Percentiles rank a stretch among this genome's conserved stretches.
Evolutionary conservation across 2,888 invertebrate genomes (phyloP).

Genomic region (Rhodophaea formosa): DNA sequence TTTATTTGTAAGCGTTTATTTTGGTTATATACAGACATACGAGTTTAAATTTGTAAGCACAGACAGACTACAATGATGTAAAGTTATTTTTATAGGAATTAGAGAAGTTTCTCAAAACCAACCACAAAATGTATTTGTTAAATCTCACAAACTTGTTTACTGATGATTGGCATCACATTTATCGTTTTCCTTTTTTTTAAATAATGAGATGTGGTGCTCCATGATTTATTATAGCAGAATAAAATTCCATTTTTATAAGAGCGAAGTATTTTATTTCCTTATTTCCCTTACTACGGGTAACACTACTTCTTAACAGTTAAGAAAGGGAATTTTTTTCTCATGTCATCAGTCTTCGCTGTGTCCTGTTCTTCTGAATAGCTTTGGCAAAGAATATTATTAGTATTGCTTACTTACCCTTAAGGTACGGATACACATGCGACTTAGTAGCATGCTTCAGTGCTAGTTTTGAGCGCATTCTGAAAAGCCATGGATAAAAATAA

Average conservation of each 20-base stretch:
- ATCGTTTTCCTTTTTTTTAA: not conserved
- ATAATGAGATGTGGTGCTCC: not conserved
- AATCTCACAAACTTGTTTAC: not conserved
- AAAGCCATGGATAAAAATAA: too few species aligned
- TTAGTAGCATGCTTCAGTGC: too few species aligned
- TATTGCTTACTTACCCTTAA: too few species aligned
- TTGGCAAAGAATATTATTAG: too few species aligned
- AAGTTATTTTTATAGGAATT: not conserved
- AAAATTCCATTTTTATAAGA: conserved; percentile 15
- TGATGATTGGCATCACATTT: conserved; percentile 1
- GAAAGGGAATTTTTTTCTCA: too few species aligned
- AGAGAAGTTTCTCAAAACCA: not conserved
- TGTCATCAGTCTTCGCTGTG: too few species aligned
- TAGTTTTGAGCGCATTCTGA: too few species aligned
- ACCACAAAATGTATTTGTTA: not conserved
- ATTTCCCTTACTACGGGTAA: not conserved
- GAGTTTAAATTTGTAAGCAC: not conserved
- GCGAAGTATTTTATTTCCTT: not conserved
- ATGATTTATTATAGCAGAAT: conserved; percentile 2
- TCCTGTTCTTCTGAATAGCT: too few species aligned
- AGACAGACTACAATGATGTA: not conserved
- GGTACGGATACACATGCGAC: too few species aligned
- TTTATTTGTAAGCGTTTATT: conserved; percentile 1
- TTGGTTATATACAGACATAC: not conserved
- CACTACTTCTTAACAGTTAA: too few species aligned